A percentile compares a stretch with the other conserved stretches of the same genome.
These are phyloP conservation scores for Agriopis marginaria DNA, from an alignment of 2,888 invertebrate genomes.

Conservation along the genomic window DNA sequence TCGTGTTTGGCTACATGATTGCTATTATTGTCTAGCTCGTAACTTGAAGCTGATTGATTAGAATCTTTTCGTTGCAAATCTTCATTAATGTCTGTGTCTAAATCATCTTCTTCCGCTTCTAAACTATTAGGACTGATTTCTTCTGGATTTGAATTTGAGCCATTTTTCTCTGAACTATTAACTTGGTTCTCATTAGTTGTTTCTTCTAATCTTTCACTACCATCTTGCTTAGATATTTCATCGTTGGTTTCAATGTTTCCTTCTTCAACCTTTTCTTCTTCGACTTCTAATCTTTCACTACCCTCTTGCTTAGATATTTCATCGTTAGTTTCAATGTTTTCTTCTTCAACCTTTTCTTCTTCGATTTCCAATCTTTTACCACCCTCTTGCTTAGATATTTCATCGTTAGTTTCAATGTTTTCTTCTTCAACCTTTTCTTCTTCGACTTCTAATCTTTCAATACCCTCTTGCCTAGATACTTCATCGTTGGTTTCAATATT, in stretches of 20 bases:
- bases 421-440: slow-evolving; percentile 15
- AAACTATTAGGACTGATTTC: slow-evolving; percentile 1
- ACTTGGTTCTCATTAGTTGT: slow-evolving; percentile 4
- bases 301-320: background rate
- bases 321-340: background rate
- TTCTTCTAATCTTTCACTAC: slow-evolving; percentile 13
- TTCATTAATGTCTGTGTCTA: slow-evolving; percentile 16
- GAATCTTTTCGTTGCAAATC: slow-evolving; percentile 18
- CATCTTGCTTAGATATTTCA: background rate
- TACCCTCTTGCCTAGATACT: background rate
- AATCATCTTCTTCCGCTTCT: background rate
- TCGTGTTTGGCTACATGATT: slow-evolving; percentile 33
- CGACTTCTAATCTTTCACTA: slow-evolving; percentile 11
- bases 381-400: slow-evolving; percentile 2
- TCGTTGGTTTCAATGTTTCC: background rate
- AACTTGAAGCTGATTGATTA: slow-evolving; percentile 23
- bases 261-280: slow-evolving; percentile 4
- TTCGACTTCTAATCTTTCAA: slow-evolving; percentile 14
- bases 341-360: slow-evolving; percentile 2
- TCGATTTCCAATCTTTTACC: slow-evolving; percentile 8
- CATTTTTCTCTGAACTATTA: background rate
- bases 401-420: slow-evolving; percentile 25
- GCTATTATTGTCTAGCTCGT: slow-evolving; percentile 29
- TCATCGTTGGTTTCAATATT: slow-evolving; percentile 15
- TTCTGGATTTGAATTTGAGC: background rate